Evolutionary conservation across 1,140 invertebrate species (phyloP).

Genomic region (Trachymyrmex septentrionalis): DNA sequence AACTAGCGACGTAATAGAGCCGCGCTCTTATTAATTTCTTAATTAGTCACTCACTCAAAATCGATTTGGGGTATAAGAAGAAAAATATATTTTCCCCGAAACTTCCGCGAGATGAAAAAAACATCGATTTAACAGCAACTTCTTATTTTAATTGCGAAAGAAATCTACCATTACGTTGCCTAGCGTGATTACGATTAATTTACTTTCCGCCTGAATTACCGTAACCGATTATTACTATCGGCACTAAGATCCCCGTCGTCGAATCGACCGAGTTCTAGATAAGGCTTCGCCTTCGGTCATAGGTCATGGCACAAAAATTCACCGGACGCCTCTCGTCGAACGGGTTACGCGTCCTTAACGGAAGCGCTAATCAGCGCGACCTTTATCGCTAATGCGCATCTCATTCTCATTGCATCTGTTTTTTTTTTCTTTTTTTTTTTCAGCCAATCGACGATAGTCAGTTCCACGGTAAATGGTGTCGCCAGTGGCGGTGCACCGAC

Average conservation of each 20-base stretch:
- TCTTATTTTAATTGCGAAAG: neutral
- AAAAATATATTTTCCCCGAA: neutral
- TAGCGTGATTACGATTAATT: constrained; percentile 8
- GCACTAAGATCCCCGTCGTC: constrained; percentile 37
- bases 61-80: neutral
- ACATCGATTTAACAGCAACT: neutral
- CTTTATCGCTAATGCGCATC: constrained; percentile 68
- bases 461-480: constrained; percentile 87
- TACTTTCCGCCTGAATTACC: constrained; percentile 26
- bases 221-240: constrained; percentile 50
- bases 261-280: constrained; percentile 55
- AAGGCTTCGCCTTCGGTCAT: constrained; percentile 73
- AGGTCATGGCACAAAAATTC: constrained; percentile 74
- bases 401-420: constrained; percentile 66
- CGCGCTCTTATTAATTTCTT: constrained; percentile 23
- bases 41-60: neutral
- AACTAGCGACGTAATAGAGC: constrained; percentile 6
- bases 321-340: constrained; percentile 52
- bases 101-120: neutral
- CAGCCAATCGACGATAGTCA: constrained; percentile 86
- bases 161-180: neutral
- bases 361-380: constrained; percentile 61
- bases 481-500: constrained; percentile 87
- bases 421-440: constrained; percentile 70
- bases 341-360: constrained; percentile 37